Base-by-base conservation (phyloP, 2,113 vertebrate species). In the Phrynosoma platyrhinos region DNA sequence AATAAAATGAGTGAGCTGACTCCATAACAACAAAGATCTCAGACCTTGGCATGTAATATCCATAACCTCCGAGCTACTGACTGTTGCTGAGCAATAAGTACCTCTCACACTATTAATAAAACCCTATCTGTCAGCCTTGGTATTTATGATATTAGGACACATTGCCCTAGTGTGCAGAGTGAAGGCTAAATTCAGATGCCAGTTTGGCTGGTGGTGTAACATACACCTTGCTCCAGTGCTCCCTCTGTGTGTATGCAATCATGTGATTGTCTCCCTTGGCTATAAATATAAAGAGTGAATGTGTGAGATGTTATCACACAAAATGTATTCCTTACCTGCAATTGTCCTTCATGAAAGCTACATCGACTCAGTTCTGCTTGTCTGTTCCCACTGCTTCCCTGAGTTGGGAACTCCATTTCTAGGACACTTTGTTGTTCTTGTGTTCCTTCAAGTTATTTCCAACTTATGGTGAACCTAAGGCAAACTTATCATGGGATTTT, bases 1-100 rank as follows among this genome's bases (percentile, higher is more conserved):
- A 83, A 27, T 78, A 82, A 36, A 69, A 91, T 91, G 94, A 89
- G 1, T 58, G 62, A 77, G 9, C 72, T 23, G n/a, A 66, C 58
- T 85, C 42, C 83, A 82, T 76, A 82, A 89, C 84, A 77, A 86
- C 84, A 58, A 55, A 58, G 47, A 89, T 86, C 75, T 85, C 91
- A 94, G 95, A 95, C 95, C 92, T 95, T 95, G 95, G 93, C 94
- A 95, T 23, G 79, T 91, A 90, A 68, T 80, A 92, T 87, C 92
- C 88, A 91, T 95, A 94, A 95, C 94, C 95, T 93, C 94, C 91
- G 36, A 93, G 92, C 92, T 93, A 93, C 93, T 95, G 94, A 94
- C 94, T 94, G 94, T 95, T 95, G 94, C 93, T 95, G 94, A 95
- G 95, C 95, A 95, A 96, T 95, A 94, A 94, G 95, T 94, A 95